Evolutionary conservation across 2,113 vertebrate species (phyloP).

Genomic region (Brachirus orientalis): DNA sequence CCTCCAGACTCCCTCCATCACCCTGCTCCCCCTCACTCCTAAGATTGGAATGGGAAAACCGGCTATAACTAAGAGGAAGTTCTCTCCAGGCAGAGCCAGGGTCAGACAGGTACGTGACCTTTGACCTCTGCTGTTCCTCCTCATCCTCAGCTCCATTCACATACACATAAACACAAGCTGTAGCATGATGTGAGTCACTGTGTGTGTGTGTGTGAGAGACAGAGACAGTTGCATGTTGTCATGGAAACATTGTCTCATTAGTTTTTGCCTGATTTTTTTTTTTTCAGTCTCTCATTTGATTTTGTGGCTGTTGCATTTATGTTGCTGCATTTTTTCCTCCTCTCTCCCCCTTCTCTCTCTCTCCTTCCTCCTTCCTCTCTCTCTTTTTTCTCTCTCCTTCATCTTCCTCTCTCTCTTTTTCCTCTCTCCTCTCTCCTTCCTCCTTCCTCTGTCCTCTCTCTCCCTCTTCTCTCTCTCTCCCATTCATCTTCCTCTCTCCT

Average conservation of each 20-base stretch:
- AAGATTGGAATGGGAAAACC: slow-evolving; percentile 99
- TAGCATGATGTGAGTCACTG: background rate
- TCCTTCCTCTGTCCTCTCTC: slow-evolving; percentile 57
- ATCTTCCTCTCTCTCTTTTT: slow-evolving; percentile 80
- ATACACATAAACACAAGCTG: slow-evolving; percentile 6
- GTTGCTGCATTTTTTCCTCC: slow-evolving; percentile 90
- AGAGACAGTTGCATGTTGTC: slow-evolving; percentile 28
- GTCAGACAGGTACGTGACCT: slow-evolving; percentile 88
- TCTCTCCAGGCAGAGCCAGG: slow-evolving; percentile 92
- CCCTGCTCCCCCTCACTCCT: slow-evolving; percentile 88
- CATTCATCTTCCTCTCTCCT: slow-evolving; percentile 82
- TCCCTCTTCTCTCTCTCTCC: slow-evolving; percentile 62
- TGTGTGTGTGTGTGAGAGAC: too few relatives aligned
- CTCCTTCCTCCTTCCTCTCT: slow-evolving; percentile 17
- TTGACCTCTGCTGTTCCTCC: slow-evolving; percentile 2
- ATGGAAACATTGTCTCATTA: slow-evolving; percentile 1
- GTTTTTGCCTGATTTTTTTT: slow-evolving; percentile 42
- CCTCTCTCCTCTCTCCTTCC: slow-evolving; percentile 86
- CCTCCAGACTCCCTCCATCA: slow-evolving; percentile 75
- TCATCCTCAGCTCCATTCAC: slow-evolving; percentile 15
- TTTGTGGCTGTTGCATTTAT: slow-evolving; percentile 82
- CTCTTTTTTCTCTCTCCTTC: slow-evolving; percentile 60
- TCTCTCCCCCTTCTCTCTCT: slow-evolving; percentile 67
- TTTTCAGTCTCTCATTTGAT: slow-evolving; percentile 40
- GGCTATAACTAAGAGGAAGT: slow-evolving; percentile 97